Conservation (phyloP, 1,140 invertebrate species). For the Brachionus manjavacas region DNA sequence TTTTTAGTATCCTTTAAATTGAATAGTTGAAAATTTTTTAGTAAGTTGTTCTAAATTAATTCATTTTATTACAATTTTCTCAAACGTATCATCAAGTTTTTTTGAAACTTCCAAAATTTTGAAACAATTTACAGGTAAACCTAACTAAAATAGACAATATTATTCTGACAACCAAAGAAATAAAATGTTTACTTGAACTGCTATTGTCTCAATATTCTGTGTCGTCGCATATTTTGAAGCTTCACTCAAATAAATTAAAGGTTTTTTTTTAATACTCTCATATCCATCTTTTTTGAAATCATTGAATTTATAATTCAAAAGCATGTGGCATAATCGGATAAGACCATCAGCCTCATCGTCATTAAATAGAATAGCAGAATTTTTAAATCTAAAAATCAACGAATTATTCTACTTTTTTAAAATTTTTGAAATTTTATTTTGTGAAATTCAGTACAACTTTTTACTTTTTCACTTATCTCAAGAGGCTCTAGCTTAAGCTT, state of each 20-base stretch:
- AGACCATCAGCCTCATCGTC: constrained; percentile 72
- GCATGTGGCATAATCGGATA: constrained; percentile 69
- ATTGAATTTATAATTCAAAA: constrained; percentile 74
- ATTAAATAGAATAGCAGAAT: constrained; percentile 70
- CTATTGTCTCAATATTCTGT: constrained; percentile 62
- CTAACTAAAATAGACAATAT: constrained; percentile 59
- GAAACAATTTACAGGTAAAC: constrained; percentile 73
- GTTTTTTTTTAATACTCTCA: constrained; percentile 68
- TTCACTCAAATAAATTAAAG: constrained; percentile 75
- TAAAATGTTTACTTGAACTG: neutral
- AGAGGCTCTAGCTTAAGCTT: too few species aligned
- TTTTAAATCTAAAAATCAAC: constrained; percentile 59
- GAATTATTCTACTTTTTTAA: neutral
- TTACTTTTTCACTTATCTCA: too few species aligned
- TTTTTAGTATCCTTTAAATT: constrained; percentile 69
- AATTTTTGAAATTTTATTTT: neutral
- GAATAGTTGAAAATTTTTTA: constrained; percentile 43
- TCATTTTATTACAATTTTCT: constrained; percentile 55
- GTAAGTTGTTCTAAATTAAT: neutral
- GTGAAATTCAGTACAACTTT: too few species aligned
- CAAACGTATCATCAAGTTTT: constrained; percentile 60
- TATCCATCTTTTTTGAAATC: constrained; percentile 74
- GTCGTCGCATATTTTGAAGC: constrained; percentile 69
- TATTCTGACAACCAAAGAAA: neutral
- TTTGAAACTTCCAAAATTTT: constrained; percentile 75